Evolutionary conservation across 2,113 vertebrate species (phyloP), one percentile per base, ranked within the genome.

Genomic region (Polypterus bichir): DNA sequence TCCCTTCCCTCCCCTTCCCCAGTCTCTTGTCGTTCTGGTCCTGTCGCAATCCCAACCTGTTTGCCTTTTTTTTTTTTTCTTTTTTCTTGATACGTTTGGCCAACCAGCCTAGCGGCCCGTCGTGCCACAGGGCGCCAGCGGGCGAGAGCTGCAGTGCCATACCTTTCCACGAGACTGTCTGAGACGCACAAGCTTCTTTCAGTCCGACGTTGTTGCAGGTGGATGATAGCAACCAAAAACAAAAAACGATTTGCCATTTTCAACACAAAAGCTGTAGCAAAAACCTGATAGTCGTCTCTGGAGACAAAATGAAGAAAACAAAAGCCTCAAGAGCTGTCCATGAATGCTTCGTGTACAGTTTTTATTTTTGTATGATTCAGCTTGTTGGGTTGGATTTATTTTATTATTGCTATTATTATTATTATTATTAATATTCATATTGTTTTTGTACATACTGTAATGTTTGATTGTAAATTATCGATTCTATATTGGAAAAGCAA

Each of bases 201-300:
- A 27, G 27, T 27, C 27, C 27, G 27, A 27, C 27, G 63, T 61
- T 75, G 73, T 82, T 74, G 63, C 80, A 79, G 77, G 81, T 77
- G 79, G 81, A 79, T 83, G 74, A 48, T 49, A 60, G 52, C 59
- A 47, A 48, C 7, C 48, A 57, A 83, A 77, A 81, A 77, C 76
- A 71, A 66, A 75, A 49, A 76, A 81, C 60, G 82, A 73, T 74
- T 83, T 83, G 84, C 83, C 82, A 81, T 82, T 83, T 83, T 85
- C 66, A 90, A 91, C 89, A 92, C 81, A 59, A 91, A 90, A 92
- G 27, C 89, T 92, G 90, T 93, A 92, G 88, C 84, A 86, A 82
- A 85, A 81, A 81, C 81, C 85, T 87, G 84, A 81, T 85, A 83
- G 86, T 85, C 70, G 84, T 88, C 83, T 85, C 83, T 78, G 79